These are phyloP conservation scores for Drosophila neutralis DNA, from an alignment of 2,888 invertebrate species.

Conservation along the genomic window DNA sequence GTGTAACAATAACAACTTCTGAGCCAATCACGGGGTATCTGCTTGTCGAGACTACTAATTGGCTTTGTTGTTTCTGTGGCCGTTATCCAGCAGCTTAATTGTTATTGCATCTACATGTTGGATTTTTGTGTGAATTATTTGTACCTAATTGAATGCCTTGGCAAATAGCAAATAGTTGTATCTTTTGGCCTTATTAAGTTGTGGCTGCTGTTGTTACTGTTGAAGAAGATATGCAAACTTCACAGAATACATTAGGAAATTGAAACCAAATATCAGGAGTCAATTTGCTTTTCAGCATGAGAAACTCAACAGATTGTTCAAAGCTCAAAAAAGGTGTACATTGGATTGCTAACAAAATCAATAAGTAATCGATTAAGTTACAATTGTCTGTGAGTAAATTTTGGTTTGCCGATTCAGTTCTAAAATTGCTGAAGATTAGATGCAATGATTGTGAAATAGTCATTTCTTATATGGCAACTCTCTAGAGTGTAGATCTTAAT, in stretches of 20 bases:
- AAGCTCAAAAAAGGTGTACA: not conserved
- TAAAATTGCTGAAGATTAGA: not conserved
- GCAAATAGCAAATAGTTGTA: constrained; percentile 49
- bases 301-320: constrained; percentile 3
- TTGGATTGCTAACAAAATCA: not conserved
- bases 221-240: constrained; percentile 1
- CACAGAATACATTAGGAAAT: not conserved
- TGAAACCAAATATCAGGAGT: not conserved
- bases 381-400: not conserved
- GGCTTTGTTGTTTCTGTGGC: not conserved
- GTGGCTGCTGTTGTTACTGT: constrained; percentile 3
- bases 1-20: not conserved
- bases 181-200: not conserved
- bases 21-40: constrained; percentile 12
- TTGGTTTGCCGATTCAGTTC: not conserved
- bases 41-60: constrained; percentile 1
- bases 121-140: constrained; percentile 63
- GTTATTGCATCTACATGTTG: constrained; percentile 60
- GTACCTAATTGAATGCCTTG: constrained; percentile 60
- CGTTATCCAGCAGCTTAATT: constrained; percentile 44
- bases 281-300: not conserved
- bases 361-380: not conserved
- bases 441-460: not conserved
- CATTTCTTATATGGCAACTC: not conserved
- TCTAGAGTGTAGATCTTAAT: not conserved